Base-by-base conservation (phyloP, 2,113 vertebrate species). In the Phalacrocorax pelagicus region DNA sequence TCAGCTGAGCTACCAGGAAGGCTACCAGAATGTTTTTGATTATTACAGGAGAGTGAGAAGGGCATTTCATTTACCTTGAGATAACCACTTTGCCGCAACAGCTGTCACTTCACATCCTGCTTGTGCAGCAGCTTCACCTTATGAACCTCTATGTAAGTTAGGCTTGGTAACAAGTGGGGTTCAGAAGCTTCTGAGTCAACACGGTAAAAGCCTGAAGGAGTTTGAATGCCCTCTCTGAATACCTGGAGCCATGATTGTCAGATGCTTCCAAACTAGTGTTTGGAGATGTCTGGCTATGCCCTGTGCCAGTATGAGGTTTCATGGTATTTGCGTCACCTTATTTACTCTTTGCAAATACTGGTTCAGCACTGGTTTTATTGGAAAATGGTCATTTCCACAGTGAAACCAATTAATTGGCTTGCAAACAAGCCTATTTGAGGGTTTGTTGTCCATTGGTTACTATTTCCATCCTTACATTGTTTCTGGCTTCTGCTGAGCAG, bases 1-100 rank as follows among this genome's bases (percentile, higher is more conserved):
- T 63, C 42, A 55, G 12, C 46, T 73, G 67, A 80, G 36, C 54
- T 88, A 81, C 42, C 30, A 72, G 52, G 54, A 67, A 55, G 42
- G 46, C 65, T 52, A 61, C 30, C n/a, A 30, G 49, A 87, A 65
- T 40, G 22, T 46, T 90, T 92, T 63, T 42, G 46, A 26, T 71
- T 81, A 47, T 67, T 81, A 26, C 29, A 71, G 49, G 73, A 90
- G 65, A 69, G 84, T 47, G 85, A 79, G 44, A 81, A 34, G 55
- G 0, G 0, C 29, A 12, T 80, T 82, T 71, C 0, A 0, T 81
- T 81, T 51, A 40, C 69, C 12, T 10, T 11, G 1, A 14, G 11
- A 51, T 81, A 78, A 9, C 36, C 69, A 70, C 46, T 63, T 96
- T 8, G 3, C 38, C 81, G 80, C 67, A 96, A 47, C 18, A 21